Conservation (phyloP, 2,888 invertebrate species). For the Phorcus lineatus region DNA sequence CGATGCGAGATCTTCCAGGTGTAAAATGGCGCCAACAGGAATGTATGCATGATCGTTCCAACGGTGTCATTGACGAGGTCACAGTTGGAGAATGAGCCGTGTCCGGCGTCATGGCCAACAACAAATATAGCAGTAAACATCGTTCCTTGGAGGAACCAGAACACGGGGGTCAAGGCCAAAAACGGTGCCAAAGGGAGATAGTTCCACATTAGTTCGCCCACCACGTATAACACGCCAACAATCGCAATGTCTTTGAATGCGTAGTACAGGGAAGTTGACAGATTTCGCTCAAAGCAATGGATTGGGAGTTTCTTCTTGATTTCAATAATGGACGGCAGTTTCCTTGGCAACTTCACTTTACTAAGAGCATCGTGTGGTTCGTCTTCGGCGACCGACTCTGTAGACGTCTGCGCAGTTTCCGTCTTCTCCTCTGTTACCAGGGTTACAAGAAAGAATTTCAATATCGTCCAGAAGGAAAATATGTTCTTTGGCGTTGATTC, state of each 20-base stretch:
- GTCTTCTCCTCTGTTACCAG: slow-evolving; percentile 27
- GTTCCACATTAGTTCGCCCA: slow-evolving; percentile 39
- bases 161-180: slow-evolving; percentile 50
- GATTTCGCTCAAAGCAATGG: slow-evolving; percentile 63
- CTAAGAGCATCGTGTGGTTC: slow-evolving; percentile 30
- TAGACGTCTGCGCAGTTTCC: slow-evolving; percentile 7
- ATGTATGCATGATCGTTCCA: slow-evolving; percentile 64
- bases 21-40: slow-evolving; percentile 69
- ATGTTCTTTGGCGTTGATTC: background rate
- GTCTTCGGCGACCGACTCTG: slow-evolving; percentile 25
- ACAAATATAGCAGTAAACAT: slow-evolving; percentile 69
- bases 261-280: slow-evolving; percentile 63
- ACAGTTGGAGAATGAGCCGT: slow-evolving; percentile 68
- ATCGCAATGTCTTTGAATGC: slow-evolving; percentile 59
- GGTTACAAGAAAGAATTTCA: slow-evolving; percentile 33
- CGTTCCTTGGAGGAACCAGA: slow-evolving; percentile 70
- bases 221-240: slow-evolving; percentile 46
- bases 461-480: slow-evolving; percentile 22
- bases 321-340: slow-evolving; percentile 66
- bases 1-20: slow-evolving; percentile 71
- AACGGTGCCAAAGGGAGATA: slow-evolving; percentile 20
- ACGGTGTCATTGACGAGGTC: slow-evolving; percentile 62
- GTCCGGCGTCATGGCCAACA: slow-evolving; percentile 71
- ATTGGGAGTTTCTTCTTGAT: slow-evolving; percentile 65
- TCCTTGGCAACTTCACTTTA: slow-evolving; percentile 39